Base-by-base conservation (phyloP, 2,113 vertebrate species). In the Thinocorus orbignyianus region DNA sequence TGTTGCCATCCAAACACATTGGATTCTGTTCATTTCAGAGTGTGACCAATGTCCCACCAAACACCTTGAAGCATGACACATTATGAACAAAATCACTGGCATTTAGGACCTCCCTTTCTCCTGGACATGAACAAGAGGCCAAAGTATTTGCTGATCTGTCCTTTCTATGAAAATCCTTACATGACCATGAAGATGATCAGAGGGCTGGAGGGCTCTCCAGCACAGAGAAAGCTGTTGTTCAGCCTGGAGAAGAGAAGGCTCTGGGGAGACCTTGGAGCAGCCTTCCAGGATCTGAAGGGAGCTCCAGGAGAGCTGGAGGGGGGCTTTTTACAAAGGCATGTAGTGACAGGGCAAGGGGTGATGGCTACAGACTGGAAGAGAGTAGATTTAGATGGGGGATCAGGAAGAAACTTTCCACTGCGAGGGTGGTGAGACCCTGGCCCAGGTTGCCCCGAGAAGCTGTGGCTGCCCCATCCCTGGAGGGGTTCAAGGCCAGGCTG, bases 61-160 rank as follows among this genome's bases (percentile, higher is more conserved):
- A 61, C 28, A 37, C 24, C 30, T 35, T 7, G 3, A 80, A 42
- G 11, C 7, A 28, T 17, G 18, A 73, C 28, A 30, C 1, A 0
- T 58, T 37, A 41, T 8, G 9, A 84, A 81, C 26, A 62, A 86
- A 74, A 46, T 39, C 48, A 46, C 33, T 11, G 17, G 13, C 15
- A 31, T 57, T 55, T 74, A 69, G 48, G 52, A 39, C 30, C 7
- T 30, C 11, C 5, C 5, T 51, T 84, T 86, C 55, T 30, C 51
- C 16, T 42, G 65, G n/a, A 28, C 1, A 0, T 6, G 6, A 77
- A 18, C 33, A 90, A 52, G 48, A 76, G 85, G 30, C 4, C 30
- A 54, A 85, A 80, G 35, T 5, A 30, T 90, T 69, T 80, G 8
- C 58, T 77, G 33, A 39, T 51, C 31, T 28, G 17, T 60, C 20